These are phyloP conservation scores for Alsophila aescularia DNA, from an alignment of 2,888 invertebrate species.

Conservation along the genomic window DNA sequence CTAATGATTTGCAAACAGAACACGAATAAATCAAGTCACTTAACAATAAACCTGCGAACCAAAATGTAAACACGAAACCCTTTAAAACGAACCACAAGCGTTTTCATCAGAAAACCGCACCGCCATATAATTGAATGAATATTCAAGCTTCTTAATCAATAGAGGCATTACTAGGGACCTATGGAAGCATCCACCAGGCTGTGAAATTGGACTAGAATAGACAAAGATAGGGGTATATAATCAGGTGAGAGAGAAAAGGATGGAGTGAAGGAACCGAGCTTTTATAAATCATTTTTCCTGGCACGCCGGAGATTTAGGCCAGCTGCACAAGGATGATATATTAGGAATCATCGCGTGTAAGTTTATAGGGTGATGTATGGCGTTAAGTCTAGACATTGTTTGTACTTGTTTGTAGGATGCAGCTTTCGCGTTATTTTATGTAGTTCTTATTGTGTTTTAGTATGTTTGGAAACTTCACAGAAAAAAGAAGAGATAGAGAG, in stretches of 20 bases:
- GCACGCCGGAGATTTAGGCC: slow-evolving; percentile 68
- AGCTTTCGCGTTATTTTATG: slow-evolving; percentile 16
- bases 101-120: slow-evolving; percentile 69
- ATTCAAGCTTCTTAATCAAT: slow-evolving; percentile 83
- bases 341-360: slow-evolving; percentile 36
- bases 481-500: too few relatives aligned
- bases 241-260: slow-evolving; percentile 50
- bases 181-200: slow-evolving; percentile 75
- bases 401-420: slow-evolving; percentile 31
- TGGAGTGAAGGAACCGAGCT: slow-evolving; percentile 54
- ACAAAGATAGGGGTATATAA: slow-evolving; percentile 52
- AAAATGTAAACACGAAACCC: slow-evolving; percentile 40
- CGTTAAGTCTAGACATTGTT: slow-evolving; percentile 27
- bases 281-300: slow-evolving; percentile 83
- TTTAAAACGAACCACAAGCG: slow-evolving; percentile 56
- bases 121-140: slow-evolving; percentile 81
- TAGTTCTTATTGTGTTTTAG: background rate
- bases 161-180: slow-evolving; percentile 76
- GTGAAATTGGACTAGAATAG: slow-evolving; percentile 80
- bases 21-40: slow-evolving; percentile 34
- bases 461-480: background rate
- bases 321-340: slow-evolving; percentile 47
- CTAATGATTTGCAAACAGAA: slow-evolving; percentile 30
- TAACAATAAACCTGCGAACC: slow-evolving; percentile 29
- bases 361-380: slow-evolving; percentile 32